These are phyloP conservation scores for Pseudomugil gertrudae DNA, from an alignment of 2,797 vertebrate genomes.

Conservation along the genomic window DNA sequence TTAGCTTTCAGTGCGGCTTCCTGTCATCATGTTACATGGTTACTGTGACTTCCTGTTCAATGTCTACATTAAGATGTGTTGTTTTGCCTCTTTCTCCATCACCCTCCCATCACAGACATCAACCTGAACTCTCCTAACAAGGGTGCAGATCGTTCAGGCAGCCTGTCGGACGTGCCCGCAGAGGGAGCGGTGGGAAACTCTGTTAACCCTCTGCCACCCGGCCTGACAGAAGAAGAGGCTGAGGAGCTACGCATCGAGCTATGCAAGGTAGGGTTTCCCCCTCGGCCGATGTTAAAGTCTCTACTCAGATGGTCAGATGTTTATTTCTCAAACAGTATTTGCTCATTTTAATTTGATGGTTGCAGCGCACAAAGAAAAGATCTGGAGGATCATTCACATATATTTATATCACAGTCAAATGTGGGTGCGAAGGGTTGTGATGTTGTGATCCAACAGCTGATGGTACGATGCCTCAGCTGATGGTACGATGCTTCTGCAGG, in stretches of 20 bases:
- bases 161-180: slow-evolving; percentile 85
- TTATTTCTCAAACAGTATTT: too few relatives aligned
- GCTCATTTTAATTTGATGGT: too few relatives aligned
- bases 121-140: slow-evolving; percentile 99
- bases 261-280: background rate
- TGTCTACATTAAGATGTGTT: background rate
- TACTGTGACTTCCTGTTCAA: slow-evolving; percentile 41
- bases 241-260: background rate
- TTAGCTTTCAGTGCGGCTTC: background rate
- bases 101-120: slow-evolving; percentile 85
- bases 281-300: background rate
- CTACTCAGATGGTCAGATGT: too few relatives aligned
- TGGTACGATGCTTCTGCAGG: too few relatives aligned
- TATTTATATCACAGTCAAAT: too few relatives aligned
- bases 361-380: too few relatives aligned
- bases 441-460: too few relatives aligned
- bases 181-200: slow-evolving; percentile 74
- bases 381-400: too few relatives aligned
- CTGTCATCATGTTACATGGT: slow-evolving; percentile 1
- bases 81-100: background rate
- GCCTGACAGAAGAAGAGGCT: background rate
- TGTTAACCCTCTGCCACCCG: slow-evolving; percentile 68
- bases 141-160: slow-evolving; percentile 81
- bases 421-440: too few relatives aligned
- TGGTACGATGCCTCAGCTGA: too few relatives aligned